Conservation (phyloP, 2,113 vertebrate species). For the Holacanthus passer region DNA sequence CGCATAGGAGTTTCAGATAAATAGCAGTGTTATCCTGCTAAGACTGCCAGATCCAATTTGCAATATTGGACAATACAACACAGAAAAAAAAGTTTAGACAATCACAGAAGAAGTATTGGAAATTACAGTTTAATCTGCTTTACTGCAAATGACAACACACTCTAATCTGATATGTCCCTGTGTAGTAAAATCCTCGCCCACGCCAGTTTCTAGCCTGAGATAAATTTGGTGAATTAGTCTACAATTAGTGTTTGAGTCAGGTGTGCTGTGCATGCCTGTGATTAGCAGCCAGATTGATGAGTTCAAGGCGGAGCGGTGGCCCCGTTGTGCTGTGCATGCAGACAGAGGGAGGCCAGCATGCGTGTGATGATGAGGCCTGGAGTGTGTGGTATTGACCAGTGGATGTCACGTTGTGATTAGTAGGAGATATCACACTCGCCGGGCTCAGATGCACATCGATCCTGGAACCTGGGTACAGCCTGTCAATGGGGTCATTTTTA, state of each 20-base stretch:
- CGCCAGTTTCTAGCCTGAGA: conserved; percentile 23
- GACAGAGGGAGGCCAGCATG: conserved; percentile 46
- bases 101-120: conserved; percentile 31
- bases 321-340: conserved; percentile 54
- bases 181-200: conserved; percentile 20
- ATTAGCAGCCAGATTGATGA: conserved; percentile 66
- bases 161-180: conserved; percentile 41
- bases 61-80: conserved; percentile 5
- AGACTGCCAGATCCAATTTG: conserved; percentile 53
- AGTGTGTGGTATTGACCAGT: conserved; percentile 77
- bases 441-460: conserved; percentile 78
- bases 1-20: conserved; percentile 42
- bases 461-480: conserved; percentile 63
- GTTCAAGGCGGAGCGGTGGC: conserved; percentile 45
- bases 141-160: conserved; percentile 7
- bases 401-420: conserved; percentile 81
- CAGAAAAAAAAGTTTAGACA: conserved; percentile 36
- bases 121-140: conserved; percentile 42
- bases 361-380: conserved; percentile 67
- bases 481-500: conserved; percentile 78
- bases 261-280: conserved; percentile 45
- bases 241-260: conserved; percentile 47
- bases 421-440: conserved; percentile 77
- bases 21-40: conserved; percentile 31
- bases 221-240: conserved; percentile 43